phyloP scores from a whole-genome alignment of 2,797 vertebrate species.

The Hippocampus kuda region DNA sequence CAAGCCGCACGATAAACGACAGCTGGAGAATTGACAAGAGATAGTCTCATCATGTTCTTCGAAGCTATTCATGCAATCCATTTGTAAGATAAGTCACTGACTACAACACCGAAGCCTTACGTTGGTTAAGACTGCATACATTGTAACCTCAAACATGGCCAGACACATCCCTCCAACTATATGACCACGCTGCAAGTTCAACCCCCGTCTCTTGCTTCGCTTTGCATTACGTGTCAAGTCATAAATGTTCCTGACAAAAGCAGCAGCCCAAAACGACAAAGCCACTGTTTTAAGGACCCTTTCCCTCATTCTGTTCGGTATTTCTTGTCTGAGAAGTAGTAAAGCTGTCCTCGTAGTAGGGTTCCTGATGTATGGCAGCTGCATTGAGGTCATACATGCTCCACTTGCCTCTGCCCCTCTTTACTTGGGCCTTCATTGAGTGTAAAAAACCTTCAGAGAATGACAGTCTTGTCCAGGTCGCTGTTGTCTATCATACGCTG shows the following conservation, averaged over 20 bases:
- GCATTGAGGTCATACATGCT: not conserved
- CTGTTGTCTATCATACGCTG: not conserved
- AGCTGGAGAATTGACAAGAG: slow-evolving; percentile 63
- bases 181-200: slow-evolving; percentile 15
- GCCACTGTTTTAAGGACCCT: slow-evolving; percentile 13
- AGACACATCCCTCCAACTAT: slow-evolving; percentile 17
- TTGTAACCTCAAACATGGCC: slow-evolving; percentile 17
- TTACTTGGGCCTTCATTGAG: not conserved
- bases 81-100: not conserved
- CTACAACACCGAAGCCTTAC: not conserved
- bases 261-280: slow-evolving; percentile 13
- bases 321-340: slow-evolving; percentile 3
- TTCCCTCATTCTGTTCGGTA: slow-evolving; percentile 6
- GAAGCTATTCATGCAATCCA: not conserved
- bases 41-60: not conserved
- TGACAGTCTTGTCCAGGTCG: not conserved
- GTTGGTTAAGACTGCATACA: not conserved
- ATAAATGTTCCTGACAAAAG: slow-evolving; percentile 10
- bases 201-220: slow-evolving; percentile 11
- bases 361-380: not conserved
- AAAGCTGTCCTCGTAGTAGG: not conserved
- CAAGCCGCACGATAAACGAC: slow-evolving; percentile 83
- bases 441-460: not conserved
- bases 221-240: slow-evolving; percentile 16
- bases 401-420: not conserved